A percentile compares a stretch with the other conserved stretches of the same genome.
Evolutionary conservation across 2,797 vertebrate genomes (phyloP).

Genomic region (Bradypus variegatus): DNA sequence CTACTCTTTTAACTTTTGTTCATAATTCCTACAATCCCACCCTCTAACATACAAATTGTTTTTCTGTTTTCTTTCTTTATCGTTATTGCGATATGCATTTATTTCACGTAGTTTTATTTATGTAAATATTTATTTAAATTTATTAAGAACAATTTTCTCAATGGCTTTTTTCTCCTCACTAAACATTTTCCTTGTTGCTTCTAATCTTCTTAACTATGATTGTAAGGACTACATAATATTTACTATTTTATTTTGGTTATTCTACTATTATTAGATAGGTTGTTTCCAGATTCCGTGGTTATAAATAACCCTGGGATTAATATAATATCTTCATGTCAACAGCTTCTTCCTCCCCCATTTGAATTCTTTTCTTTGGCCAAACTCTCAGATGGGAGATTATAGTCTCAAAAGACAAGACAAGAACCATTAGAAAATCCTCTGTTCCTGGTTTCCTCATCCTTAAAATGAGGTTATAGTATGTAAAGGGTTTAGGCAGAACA

Average conservation of each 20-base stretch:
- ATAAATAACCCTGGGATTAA: not conserved
- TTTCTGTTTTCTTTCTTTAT: not conserved
- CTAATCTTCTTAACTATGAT: not conserved
- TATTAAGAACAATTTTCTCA: not conserved
- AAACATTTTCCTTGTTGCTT: not conserved
- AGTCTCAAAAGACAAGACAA: not conserved
- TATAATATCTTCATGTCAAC: not conserved
- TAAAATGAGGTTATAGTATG: not conserved
- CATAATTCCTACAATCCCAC: not conserved
- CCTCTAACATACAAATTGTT: not conserved
- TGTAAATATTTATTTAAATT: no score
- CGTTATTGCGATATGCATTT: not conserved
- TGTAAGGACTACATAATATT: not conserved
- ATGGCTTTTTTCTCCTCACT: not conserved
- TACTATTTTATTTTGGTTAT: slow-evolving; percentile 15
- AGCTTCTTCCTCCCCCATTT: not conserved
- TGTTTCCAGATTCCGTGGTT: slow-evolving; percentile 14
- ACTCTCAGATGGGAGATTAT: not conserved
- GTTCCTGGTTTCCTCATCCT: not conserved
- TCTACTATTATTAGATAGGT: not conserved
- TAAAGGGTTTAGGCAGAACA: not conserved
- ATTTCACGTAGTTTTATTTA: not conserved
- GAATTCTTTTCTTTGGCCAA: not conserved
- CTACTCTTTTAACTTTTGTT: not conserved
- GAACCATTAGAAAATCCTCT: not conserved